These are phyloP conservation scores for Agrotis exclamationis DNA, from an alignment of 2,888 invertebrate species.

Conservation along the genomic window DNA sequence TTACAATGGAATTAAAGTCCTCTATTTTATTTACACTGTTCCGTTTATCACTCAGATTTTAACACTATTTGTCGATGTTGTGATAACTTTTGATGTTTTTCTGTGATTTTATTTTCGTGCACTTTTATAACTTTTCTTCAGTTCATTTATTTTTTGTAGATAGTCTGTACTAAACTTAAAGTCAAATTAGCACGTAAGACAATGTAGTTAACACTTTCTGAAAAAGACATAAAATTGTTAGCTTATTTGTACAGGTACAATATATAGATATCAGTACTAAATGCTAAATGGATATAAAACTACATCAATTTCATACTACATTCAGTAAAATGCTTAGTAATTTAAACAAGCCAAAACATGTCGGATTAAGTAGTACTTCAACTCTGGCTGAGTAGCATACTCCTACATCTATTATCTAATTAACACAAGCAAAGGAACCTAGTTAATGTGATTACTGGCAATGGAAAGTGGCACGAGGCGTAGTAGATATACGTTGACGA, in stretches of 20 bases:
- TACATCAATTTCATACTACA: conserved; percentile 9
- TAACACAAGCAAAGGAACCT: conserved; percentile 28
- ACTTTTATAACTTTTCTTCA: conserved; percentile 27
- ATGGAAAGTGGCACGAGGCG: conserved; percentile 28
- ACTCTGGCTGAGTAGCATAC: conserved; percentile 9
- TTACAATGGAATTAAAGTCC: conserved; percentile 72
- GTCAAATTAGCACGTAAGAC: conserved; percentile 14
- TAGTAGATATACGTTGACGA: conserved; percentile 4
- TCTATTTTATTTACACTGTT: conserved; percentile 63
- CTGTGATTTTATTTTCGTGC: conserved; percentile 10
- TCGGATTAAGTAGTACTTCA: not conserved
- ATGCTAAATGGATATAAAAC: conserved; percentile 16
- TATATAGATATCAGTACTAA: too few relatives aligned
- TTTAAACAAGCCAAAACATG: not conserved
- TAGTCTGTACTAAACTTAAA: conserved; percentile 15
- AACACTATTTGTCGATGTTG: conserved; percentile 35
- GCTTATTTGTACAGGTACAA: not conserved
- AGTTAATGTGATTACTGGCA: conserved; percentile 42
- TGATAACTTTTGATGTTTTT: conserved; percentile 8
- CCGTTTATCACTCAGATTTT: conserved; percentile 46
- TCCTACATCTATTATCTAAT: conserved; percentile 22
- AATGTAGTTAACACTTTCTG: conserved; percentile 38
- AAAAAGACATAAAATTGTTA: conserved; percentile 34
- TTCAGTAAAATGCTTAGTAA: conserved; percentile 8
- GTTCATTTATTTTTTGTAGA: conserved; percentile 2